Percentiles rank a stretch among this genome's conserved stretches.
phyloP scores from a whole-genome alignment of 30 jellyfish, hydroid and myxozoan species.

The Chrysaora quinquecirrha region DNA sequence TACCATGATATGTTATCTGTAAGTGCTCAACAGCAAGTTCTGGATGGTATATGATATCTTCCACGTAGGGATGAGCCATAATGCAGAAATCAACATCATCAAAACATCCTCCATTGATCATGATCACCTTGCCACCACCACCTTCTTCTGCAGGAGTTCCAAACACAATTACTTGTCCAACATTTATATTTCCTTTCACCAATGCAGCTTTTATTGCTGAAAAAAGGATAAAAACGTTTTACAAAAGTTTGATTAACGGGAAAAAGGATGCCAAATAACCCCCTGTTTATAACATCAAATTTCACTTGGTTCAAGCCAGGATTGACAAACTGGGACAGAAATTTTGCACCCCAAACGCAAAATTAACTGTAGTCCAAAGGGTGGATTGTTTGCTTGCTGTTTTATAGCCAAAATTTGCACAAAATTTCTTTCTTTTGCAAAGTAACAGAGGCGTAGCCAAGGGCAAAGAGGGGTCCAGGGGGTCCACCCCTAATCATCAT shows the following conservation, averaged over 20 bases:
- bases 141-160: conserved; percentile 99
- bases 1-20: conserved; percentile 62
- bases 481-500: too few relatives aligned
- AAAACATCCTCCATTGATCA: conserved; percentile 83
- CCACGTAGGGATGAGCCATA: conserved; percentile 92
- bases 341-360: too few relatives aligned
- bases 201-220: conserved; percentile 57
- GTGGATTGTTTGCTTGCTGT: too few relatives aligned
- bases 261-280: background rate
- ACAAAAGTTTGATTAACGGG: background rate
- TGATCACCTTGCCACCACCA: conserved; percentile 85
- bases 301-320: too few relatives aligned
- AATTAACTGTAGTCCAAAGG: too few relatives aligned
- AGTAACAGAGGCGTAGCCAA: too few relatives aligned
- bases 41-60: conserved; percentile 61
- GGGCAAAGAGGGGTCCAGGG: too few relatives aligned
- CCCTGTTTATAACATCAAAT: background rate
- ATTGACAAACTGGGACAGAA: too few relatives aligned
- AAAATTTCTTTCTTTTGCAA: too few relatives aligned
- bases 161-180: conserved; percentile 65
- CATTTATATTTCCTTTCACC: background rate
- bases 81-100: conserved; percentile 88
- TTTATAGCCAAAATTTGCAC: too few relatives aligned
- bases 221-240: background rate
- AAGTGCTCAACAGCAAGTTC: conserved; percentile 55